A percentile compares a stretch with the other conserved stretches of the same genome.
Conservation (phyloP, 2,888 invertebrate genomes). For the Drosophila austrosaltans region DNA sequence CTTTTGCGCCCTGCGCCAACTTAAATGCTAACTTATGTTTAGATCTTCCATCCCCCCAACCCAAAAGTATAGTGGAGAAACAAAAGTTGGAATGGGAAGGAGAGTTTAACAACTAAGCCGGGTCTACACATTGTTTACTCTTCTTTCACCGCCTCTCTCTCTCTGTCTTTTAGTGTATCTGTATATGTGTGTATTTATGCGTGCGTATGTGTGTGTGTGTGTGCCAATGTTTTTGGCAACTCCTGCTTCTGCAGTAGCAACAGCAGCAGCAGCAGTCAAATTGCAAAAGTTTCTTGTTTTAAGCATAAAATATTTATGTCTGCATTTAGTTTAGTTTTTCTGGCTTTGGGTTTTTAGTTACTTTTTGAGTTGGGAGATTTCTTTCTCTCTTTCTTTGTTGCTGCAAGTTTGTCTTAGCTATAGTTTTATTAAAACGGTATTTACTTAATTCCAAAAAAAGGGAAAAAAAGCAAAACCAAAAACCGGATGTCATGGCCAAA, state of each 20-base stretch:
- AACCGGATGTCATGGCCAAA: slow-evolving; percentile 37
- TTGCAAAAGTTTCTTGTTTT: slow-evolving; percentile 77
- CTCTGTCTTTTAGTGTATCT: neutral
- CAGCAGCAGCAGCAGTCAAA: slow-evolving; percentile 62
- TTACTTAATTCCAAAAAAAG: slow-evolving; percentile 46
- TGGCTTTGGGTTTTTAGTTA: slow-evolving; percentile 60
- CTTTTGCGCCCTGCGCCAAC: slow-evolving; percentile 73
- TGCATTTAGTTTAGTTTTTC: slow-evolving; percentile 72
- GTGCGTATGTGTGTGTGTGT: slow-evolving; percentile 41
- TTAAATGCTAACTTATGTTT: slow-evolving; percentile 76
- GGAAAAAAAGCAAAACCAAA: slow-evolving; percentile 28
- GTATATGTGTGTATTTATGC: slow-evolving; percentile 29
- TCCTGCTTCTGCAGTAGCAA: slow-evolving; percentile 30
- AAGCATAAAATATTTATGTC: slow-evolving; percentile 77
- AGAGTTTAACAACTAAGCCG: slow-evolving; percentile 53
- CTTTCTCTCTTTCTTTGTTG: slow-evolving; percentile 27
- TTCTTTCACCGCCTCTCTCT: neutral
- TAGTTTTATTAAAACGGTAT: slow-evolving; percentile 67
- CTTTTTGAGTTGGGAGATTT: slow-evolving; percentile 57
- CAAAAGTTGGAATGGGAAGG: slow-evolving; percentile 18
- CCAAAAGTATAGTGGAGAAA: slow-evolving; percentile 24
- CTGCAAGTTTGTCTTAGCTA: slow-evolving; percentile 63
- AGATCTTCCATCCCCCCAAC: slow-evolving; percentile 30
- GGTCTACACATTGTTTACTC: slow-evolving; percentile 54
- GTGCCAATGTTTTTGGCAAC: slow-evolving; percentile 59